Conservation (phyloP, 2,797 vertebrate genomes). For the Platyrinchus mystaceus region DNA sequence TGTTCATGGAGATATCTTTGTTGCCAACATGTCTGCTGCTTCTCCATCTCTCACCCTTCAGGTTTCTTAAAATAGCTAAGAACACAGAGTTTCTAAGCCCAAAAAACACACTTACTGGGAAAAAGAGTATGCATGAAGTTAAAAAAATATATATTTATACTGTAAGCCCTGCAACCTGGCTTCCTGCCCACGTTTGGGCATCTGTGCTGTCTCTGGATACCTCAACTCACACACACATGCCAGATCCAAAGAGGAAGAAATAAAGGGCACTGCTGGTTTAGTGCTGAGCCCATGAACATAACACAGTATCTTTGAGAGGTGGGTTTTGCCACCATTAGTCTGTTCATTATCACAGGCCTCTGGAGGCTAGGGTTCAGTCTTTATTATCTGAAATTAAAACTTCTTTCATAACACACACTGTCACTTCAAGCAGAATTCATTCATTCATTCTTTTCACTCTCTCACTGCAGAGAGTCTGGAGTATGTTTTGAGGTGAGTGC, state of each 20-base stretch:
- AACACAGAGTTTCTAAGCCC: conserved; percentile 61
- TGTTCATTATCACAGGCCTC: conserved; percentile 32
- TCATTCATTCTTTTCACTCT: conserved; percentile 32
- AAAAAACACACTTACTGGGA: conserved; percentile 45
- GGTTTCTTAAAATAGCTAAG: conserved; percentile 69
- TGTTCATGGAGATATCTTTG: conserved; percentile 42
- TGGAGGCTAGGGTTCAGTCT: background rate
- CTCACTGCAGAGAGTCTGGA: background rate
- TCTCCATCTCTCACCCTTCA: conserved; percentile 65
- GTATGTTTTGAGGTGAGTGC: background rate
- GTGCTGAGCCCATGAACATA: background rate
- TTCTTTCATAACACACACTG: conserved; percentile 14
- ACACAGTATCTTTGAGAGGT: background rate
- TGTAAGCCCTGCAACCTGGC: conserved; percentile 55
- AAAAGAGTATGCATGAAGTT: conserved; percentile 52
- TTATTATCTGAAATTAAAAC: conserved; percentile 43
- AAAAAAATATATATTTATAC: conserved; percentile 64
- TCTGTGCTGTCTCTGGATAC: conserved; percentile 68
- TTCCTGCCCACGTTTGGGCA: conserved; percentile 62
- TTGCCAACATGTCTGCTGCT: conserved; percentile 69
- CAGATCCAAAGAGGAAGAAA: conserved; percentile 43
- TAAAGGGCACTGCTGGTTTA: conserved; percentile 57
- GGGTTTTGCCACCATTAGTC: conserved; percentile 12
- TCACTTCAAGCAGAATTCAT: conserved; percentile 34
- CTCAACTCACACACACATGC: conserved; percentile 39